Base-by-base conservation (phyloP, 2,113 vertebrate genomes). In the Hirundichthys speculiger region DNA sequence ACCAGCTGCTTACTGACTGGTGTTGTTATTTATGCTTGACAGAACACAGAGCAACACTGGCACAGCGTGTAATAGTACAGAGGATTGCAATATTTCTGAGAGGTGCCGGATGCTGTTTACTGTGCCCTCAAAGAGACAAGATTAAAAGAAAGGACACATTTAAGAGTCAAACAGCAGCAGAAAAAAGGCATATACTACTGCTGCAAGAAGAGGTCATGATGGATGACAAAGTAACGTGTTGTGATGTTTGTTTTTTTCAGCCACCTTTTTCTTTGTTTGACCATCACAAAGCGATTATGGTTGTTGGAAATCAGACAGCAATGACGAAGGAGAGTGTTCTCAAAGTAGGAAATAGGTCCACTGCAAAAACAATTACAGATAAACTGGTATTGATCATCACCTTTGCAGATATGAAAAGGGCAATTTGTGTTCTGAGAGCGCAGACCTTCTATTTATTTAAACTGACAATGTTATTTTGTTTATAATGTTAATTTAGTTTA, bases 321-420 rank as follows among this genome's bases (percentile, higher is more conserved):
- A 1, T 1, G 39, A 39, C 13, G 41, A 30, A 70, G 42, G 42
- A 21, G 14, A 58, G 14, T 56, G 18, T 64, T 77, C 46, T 58
- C 18, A 54, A 62, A 56, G 30, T 19, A 71, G 58, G 27, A 75
- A 69, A 66, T 39, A 6, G 13, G n/a, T 16, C 46, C 20, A 18
- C 10, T 14, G 12, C 18, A 46, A 48, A 72, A 72, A 38, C 45
- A 52, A 75, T 72, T 51, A 42, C 19, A 47, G 20, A 74, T 11
- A 64, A 68, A 54, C 22, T 19, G 39, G 20, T 42, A 59, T 25
- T 63, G 69, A 77, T 77, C 40, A 67, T 30, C 19, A 50, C 19
- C 13, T 52, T 54, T 73, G 15, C 15, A 60, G 54, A 65, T n/a
- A 47, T 45, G 25, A 3, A 56, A 49, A 55, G 24, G 14, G 7